A percentile compares a stretch with the other conserved stretches of the same genome.
phyloP scores from a whole-genome alignment of 2,888 invertebrate species.

The Dolichopus griseipennis region DNA sequence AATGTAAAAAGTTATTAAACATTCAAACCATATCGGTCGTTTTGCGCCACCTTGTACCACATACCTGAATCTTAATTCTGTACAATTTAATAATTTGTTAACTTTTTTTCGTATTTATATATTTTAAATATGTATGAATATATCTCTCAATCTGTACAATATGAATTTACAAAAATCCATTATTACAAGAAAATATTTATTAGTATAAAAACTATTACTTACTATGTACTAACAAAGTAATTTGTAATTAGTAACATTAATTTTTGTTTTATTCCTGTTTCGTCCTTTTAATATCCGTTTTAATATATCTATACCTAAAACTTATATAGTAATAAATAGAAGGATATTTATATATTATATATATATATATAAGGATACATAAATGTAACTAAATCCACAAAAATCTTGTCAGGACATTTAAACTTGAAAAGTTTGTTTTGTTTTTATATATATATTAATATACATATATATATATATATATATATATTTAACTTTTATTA shows the following conservation, averaged over 20 bases:
- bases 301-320: not conserved
- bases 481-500: no score
- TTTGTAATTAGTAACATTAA: not conserved
- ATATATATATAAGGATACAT: not conserved
- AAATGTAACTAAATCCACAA: not conserved
- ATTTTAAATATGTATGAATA: no score
- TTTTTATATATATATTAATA: no score
- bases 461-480: no score
- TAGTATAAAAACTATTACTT: not conserved
- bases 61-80: not conserved
- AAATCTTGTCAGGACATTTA: not conserved
- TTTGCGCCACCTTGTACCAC: no score
- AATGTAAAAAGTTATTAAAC: no score
- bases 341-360: not conserved
- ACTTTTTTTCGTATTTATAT: no score
- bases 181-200: not conserved
- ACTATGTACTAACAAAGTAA: not conserved
- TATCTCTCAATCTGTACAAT: no score
- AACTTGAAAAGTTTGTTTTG: not conserved
- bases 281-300: conserved; percentile 6
- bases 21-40: no score
- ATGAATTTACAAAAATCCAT: no score
- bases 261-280: not conserved
- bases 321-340: not conserved
- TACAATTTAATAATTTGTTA: no score